These are phyloP conservation scores for Lipotes vexillifer DNA, from an alignment of 2,113 vertebrate species.

Conservation along the genomic window DNA sequence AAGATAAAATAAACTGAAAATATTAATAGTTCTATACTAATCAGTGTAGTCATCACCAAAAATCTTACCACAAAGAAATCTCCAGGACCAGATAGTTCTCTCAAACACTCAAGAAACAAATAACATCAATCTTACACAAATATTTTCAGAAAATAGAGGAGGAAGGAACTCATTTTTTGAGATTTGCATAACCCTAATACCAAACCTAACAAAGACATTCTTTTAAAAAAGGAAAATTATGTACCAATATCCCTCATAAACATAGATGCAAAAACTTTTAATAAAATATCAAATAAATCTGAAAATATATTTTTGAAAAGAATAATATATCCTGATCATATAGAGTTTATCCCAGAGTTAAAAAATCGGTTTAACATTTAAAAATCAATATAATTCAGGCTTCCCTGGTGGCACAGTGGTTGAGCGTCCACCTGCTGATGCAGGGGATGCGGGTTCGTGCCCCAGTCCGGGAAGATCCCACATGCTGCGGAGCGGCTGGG, in stretches of 20 bases:
- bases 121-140: background rate
- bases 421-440: too few relatives aligned
- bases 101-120: constrained; percentile 1
- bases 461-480: too few relatives aligned
- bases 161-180: background rate
- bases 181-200: background rate
- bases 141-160: background rate
- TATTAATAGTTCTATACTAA: background rate
- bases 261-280: background rate
- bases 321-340: background rate
- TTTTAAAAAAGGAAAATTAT: background rate
- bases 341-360: background rate
- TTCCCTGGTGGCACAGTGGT: too few relatives aligned
- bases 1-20: background rate
- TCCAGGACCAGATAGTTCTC: background rate
- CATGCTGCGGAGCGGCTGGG: too few relatives aligned
- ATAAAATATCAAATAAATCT: background rate
- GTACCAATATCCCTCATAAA: background rate
- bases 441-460: too few relatives aligned
- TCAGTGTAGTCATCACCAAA: background rate
- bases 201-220: background rate
- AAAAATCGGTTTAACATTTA: background rate
- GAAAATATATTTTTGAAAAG: background rate
- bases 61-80: background rate
- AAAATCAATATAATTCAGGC: background rate